Conservation (phyloP, 1,140 invertebrate genomes). For the Plutomurus gul region DNA sequence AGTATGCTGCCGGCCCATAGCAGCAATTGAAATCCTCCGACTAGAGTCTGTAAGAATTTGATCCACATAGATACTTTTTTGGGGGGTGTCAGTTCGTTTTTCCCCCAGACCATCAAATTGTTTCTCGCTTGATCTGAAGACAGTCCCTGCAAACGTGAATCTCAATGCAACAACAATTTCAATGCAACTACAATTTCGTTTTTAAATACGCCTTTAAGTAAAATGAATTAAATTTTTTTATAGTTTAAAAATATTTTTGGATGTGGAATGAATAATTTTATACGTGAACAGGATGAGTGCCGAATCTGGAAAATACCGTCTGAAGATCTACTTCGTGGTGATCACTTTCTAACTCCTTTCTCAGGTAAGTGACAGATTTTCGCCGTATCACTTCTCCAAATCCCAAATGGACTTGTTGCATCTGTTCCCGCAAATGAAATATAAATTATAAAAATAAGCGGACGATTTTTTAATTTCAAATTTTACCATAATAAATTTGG, state of each 20-base stretch:
- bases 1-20: conserved; percentile 97
- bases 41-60: conserved; percentile 97
- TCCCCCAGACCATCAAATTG: conserved; percentile 90
- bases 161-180: neutral
- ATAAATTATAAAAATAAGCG: neutral
- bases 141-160: conserved; percentile 71
- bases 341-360: conserved; percentile 97
- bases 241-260: neutral
- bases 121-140: conserved; percentile 91
- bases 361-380: conserved; percentile 67
- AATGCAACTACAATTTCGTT: no score
- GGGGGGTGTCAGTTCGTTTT: conserved; percentile 91
- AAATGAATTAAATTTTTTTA: neutral
- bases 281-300: conserved; percentile 93
- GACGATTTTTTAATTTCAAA: neutral
- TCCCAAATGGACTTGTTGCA: conserved; percentile 38
- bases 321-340: conserved; percentile 95
- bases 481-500: neutral
- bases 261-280: neutral
- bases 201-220: neutral
- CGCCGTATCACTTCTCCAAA: conserved; percentile 9
- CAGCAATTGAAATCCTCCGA: conserved; percentile 94
- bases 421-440: neutral
- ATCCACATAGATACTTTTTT: conserved; percentile 97
- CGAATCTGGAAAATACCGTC: conserved; percentile 92